Conservation (phyloP, 1,140 invertebrate species). For the Eumeta japonica region DNA sequence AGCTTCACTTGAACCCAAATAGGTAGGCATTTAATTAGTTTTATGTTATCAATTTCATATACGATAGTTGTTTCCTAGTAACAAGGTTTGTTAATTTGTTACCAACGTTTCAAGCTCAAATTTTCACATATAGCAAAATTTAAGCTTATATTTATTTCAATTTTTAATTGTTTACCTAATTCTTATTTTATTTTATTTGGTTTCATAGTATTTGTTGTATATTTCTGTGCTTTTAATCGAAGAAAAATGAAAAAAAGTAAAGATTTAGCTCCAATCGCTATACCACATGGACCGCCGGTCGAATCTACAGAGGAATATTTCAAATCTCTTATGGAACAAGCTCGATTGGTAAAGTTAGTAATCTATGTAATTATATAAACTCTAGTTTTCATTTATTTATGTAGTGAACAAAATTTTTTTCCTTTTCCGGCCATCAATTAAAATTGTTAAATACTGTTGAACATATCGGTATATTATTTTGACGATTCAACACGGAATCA, state of each 20-base stretch:
- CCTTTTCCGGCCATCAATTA: neutral
- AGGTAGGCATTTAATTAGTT: too few species aligned
- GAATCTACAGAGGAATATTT: slow-evolving; percentile 47
- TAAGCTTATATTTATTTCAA: neutral
- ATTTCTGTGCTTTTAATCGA: too few species aligned
- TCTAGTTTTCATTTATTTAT: neutral
- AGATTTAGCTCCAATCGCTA: slow-evolving; percentile 48
- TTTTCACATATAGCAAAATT: slow-evolving; percentile 4
- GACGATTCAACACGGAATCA: too few species aligned
- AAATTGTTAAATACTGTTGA: neutral
- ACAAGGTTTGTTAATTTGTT: too few species aligned
- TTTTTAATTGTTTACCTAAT: neutral
- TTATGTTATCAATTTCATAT: too few species aligned
- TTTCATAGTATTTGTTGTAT: too few species aligned
- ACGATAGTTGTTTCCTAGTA: too few species aligned
- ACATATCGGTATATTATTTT: neutral
- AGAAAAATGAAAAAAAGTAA: slow-evolving; percentile 36
- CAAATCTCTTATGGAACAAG: slow-evolving; percentile 46
- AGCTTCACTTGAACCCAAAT: too few species aligned
- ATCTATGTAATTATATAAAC: neutral
- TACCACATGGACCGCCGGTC: slow-evolving; percentile 50
- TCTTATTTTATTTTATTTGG: too few species aligned
- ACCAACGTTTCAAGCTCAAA: neutral
- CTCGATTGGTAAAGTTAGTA: slow-evolving; percentile 42
- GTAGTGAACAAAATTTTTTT: neutral